Evolutionary conservation across 2,888 invertebrate species (phyloP).

Genomic region (Hoplodrina blanda): DNA sequence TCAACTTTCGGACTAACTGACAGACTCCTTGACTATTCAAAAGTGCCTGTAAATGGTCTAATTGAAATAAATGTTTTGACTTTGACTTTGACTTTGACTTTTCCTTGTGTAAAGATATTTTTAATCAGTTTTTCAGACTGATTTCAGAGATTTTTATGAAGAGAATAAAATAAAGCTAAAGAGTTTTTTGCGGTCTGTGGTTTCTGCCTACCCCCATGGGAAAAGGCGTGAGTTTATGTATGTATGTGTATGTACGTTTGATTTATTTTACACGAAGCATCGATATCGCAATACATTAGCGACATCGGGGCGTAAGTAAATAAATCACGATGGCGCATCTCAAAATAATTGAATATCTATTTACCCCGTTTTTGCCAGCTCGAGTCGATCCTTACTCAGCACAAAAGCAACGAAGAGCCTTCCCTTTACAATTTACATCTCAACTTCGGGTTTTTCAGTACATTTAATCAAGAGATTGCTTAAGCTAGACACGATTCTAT

Average conservation of each 20-base stretch:
- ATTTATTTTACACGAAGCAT: constrained; percentile 37
- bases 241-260: constrained; percentile 15
- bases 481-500: constrained; percentile 52
- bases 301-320: constrained; percentile 29
- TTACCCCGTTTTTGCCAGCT: constrained; percentile 39
- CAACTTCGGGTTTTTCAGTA: constrained; percentile 54
- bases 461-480: constrained; percentile 62
- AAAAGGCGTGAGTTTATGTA: too few relatives aligned
- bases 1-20: too few relatives aligned
- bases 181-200: too few relatives aligned
- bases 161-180: too few relatives aligned
- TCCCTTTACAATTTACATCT: constrained; percentile 55
- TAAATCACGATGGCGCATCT: constrained; percentile 40
- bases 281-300: constrained; percentile 39
- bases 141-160: too few relatives aligned
- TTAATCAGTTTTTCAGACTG: too few relatives aligned
- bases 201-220: too few relatives aligned
- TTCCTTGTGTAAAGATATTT: too few relatives aligned
- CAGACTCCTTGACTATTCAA: too few relatives aligned
- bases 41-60: too few relatives aligned
- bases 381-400: constrained; percentile 38
- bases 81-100: too few relatives aligned
- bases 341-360: constrained; percentile 51
- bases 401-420: constrained; percentile 44
- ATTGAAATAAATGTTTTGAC: too few relatives aligned